Percentiles rank a stretch among this genome's conserved stretches.
phyloP scores from a whole-genome alignment of 2,113 vertebrate genomes.

The Cebus imitator region DNA sequence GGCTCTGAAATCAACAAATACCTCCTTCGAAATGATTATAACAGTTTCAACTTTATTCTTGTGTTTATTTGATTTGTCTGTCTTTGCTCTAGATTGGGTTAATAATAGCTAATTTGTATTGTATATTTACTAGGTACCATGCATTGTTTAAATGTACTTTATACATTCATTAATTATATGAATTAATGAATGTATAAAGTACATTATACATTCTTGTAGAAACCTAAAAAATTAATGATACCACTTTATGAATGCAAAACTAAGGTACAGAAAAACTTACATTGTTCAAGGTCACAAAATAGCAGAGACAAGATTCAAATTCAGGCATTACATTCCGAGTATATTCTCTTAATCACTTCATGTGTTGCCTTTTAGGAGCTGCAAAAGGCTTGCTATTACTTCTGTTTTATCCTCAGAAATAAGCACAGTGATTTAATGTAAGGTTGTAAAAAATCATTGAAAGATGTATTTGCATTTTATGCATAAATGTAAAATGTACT shows the following conservation, averaged over 20 bases:
- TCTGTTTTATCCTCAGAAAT: not conserved
- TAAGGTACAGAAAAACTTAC: not conserved
- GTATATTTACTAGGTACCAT: not conserved
- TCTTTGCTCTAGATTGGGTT: not conserved
- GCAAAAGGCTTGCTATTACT: not conserved
- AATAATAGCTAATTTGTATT: not conserved
- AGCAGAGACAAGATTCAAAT: not conserved
- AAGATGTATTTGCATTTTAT: slow-evolving; percentile 22
- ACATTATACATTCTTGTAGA: not conserved
- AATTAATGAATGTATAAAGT: too few relatives aligned
- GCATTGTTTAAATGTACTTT: not conserved
- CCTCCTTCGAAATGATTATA: not conserved
- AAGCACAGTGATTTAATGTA: not conserved
- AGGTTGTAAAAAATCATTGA: not conserved
- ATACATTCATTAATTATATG: not conserved
- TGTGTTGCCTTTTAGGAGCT: not conserved
- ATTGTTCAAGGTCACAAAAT: not conserved
- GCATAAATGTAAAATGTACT: slow-evolving; percentile 3
- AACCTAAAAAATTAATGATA: not conserved
- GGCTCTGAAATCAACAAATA: not conserved
- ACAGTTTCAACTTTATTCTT: not conserved
- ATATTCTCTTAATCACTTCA: not conserved
- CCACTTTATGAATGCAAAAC: not conserved
- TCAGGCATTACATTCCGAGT: not conserved
- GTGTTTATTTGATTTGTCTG: not conserved